Evolutionary conservation across 1,140 invertebrate species (phyloP).

Genomic region (Ceratoteleas bidentatus): DNA sequence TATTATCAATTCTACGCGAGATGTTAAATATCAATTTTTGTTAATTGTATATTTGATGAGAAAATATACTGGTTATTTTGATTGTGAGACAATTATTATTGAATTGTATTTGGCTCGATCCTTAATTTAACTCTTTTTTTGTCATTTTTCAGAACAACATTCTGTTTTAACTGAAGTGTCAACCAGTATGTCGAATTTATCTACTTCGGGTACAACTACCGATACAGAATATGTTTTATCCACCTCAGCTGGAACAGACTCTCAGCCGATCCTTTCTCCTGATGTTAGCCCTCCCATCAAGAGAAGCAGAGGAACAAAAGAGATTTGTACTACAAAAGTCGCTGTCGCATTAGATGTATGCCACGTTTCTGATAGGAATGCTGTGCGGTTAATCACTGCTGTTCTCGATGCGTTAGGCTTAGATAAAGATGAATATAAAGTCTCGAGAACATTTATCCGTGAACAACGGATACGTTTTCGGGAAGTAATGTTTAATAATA

Average conservation of each 20-base stretch:
- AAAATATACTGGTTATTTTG: no score
- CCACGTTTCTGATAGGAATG: constrained; percentile 8
- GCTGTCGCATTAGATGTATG: constrained; percentile 3
- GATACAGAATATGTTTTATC: no score
- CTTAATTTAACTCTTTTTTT: no score
- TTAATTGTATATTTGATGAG: no score
- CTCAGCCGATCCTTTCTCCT: not conserved
- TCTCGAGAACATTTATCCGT: not conserved
- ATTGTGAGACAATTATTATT: no score
- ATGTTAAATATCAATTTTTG: no score
- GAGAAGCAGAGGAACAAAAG: constrained; percentile 11
- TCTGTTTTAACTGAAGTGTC: no score
- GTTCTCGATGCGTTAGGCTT: constrained; percentile 12
- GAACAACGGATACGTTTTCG: not conserved
- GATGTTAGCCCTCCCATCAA: not conserved
- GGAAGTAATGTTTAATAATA: not conserved
- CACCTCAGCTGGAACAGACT: not conserved
- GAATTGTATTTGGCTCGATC: no score
- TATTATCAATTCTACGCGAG: no score
- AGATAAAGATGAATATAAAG: constrained; percentile 3
- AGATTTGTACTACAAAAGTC: constrained; percentile 9
- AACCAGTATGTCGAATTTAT: no score
- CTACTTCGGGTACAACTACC: no score
- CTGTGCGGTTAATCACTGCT: constrained; percentile 9
- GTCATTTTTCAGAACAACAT: no score